Conservation (phyloP, 2,797 vertebrate genomes). For the Dicrostonyx torquatus region DNA sequence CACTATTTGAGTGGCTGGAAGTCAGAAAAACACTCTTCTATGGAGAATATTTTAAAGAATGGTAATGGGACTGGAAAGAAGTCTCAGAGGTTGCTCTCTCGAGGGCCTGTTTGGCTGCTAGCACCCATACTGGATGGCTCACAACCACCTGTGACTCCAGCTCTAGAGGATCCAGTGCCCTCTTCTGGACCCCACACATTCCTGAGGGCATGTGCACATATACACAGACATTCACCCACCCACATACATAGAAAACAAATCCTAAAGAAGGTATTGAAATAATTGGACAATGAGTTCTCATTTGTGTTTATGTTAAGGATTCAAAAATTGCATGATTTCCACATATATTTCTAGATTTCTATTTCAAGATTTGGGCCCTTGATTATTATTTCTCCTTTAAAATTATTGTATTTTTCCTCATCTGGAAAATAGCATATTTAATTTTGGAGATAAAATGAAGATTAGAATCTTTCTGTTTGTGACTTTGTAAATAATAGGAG, state of each 20-base stretch:
- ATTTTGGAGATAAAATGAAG: not conserved
- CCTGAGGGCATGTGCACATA: no score
- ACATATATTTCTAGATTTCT: not conserved
- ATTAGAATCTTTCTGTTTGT: not conserved
- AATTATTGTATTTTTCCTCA: not conserved
- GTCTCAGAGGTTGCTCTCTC: not conserved
- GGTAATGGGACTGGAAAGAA: not conserved
- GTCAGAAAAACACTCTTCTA: not conserved
- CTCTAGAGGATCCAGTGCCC: fast-evolving
- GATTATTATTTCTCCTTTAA: not conserved
- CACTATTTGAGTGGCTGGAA: not conserved
- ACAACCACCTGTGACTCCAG: not conserved
- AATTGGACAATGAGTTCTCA: not conserved
- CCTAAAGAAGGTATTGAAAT: not conserved
- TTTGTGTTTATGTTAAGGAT: not conserved
- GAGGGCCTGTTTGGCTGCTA: not conserved
- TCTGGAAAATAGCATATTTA: not conserved
- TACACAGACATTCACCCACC: not conserved
- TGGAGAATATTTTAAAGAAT: not conserved
- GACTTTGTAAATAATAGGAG: not conserved
- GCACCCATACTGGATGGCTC: not conserved
- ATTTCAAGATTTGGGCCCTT: not conserved
- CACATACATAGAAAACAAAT: not conserved
- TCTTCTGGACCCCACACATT: not conserved
- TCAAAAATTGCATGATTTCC: not conserved